These are phyloP conservation scores for Corvus cornix DNA, from an alignment of 2,113 vertebrate genomes.

Conservation along the genomic window DNA sequence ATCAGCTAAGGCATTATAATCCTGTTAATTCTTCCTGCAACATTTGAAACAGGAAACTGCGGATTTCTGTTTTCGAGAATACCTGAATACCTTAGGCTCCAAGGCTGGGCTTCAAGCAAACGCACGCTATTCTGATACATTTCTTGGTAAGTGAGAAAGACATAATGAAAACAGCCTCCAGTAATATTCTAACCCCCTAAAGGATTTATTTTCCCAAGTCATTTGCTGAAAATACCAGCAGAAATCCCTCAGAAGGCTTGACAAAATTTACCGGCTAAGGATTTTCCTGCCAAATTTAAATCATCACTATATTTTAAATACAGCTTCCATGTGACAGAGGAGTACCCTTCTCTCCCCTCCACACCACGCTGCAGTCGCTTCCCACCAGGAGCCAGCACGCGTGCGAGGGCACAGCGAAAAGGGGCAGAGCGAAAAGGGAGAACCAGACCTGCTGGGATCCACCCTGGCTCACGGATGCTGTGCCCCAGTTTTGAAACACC, in stretches of 20 bases:
- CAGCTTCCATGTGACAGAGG: not conserved
- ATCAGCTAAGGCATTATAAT: not conserved
- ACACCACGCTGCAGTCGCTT: not conserved
- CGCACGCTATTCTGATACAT: not conserved
- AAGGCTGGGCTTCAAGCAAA: not conserved
- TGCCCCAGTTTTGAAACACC: not conserved
- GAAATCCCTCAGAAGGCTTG: not conserved
- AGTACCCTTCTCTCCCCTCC: not conserved
- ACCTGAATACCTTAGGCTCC: not conserved
- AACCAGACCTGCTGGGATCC: not conserved
- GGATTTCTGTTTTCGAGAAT: not conserved
- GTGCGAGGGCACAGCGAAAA: accelerated
- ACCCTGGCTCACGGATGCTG: not conserved
- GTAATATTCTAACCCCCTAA: not conserved
- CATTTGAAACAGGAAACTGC: not conserved
- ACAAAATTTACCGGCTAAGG: not conserved
- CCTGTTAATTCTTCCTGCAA: not conserved
- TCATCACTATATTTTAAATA: not conserved
- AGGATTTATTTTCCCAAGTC: not conserved
- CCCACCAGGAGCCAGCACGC: accelerated
- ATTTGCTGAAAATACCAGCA: not conserved
- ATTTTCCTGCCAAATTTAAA: not conserved
- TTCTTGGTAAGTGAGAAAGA: not conserved
- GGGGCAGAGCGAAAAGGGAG: not conserved
- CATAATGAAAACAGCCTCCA: not conserved